Conservation (phyloP, 1,140 invertebrate genomes). For the Brachionus koreanus region DNA sequence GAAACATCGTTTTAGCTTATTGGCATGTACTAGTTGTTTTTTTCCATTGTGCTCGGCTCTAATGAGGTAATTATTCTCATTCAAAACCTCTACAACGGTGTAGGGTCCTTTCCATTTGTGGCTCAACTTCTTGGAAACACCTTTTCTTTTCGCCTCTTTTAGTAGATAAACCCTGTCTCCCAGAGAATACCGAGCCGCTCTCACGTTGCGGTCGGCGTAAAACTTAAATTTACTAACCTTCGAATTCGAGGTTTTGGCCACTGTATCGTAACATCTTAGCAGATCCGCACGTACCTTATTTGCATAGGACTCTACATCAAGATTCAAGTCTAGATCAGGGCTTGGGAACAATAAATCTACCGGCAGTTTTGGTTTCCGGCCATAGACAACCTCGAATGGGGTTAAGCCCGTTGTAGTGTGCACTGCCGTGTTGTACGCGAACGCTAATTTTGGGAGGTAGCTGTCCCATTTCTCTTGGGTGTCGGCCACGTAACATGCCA, state of each 20-base stretch:
- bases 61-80: background rate
- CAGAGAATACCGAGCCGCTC: background rate
- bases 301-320: background rate
- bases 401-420: background rate
- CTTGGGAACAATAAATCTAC: background rate
- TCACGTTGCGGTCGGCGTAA: background rate
- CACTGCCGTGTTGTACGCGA: background rate
- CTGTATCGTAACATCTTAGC: background rate
- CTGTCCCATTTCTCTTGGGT: background rate
- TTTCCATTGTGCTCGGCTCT: background rate
- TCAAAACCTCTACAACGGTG: background rate
- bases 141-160: background rate
- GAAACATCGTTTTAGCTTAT: background rate
- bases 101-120: background rate
- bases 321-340: background rate
- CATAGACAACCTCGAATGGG: background rate
- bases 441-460: background rate
- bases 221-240: background rate
- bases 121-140: background rate
- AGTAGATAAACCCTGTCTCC: background rate
- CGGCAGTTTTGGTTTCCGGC: background rate
- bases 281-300: background rate
- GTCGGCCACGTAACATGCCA: background rate
- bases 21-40: background rate
- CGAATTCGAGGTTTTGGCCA: background rate